phyloP scores from a whole-genome alignment of 2,113 vertebrate species.

The Xerus inauris region DNA sequence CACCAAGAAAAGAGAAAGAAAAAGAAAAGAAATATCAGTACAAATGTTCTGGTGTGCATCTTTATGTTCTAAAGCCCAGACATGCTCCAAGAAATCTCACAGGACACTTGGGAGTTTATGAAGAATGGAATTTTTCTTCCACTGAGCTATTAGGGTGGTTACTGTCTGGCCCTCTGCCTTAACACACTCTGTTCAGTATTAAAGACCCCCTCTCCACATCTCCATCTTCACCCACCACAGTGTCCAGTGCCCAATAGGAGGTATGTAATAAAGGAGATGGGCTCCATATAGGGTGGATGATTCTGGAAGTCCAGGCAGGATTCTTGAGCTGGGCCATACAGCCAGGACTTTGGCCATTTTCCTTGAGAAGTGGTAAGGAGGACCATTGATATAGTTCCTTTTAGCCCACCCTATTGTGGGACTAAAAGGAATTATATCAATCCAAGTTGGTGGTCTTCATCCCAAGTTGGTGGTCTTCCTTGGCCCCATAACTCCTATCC shows the following conservation, averaged over 20 bases:
- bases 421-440: no score
- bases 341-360: not conserved
- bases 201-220: not conserved
- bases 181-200: not conserved
- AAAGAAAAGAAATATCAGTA: not conserved
- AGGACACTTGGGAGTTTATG: fast-evolving
- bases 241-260: not conserved
- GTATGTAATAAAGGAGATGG: not conserved
- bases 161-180: not conserved
- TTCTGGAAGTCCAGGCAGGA: not conserved
- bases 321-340: not conserved
- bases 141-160: not conserved
- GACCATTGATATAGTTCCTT: not conserved
- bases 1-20: not conserved
- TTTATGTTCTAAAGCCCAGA: not conserved
- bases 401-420: no score
- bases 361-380: not conserved
- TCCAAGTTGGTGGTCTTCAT: not conserved
- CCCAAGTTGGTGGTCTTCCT: not conserved
- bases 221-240: not conserved
- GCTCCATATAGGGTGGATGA: fast-evolving
- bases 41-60: not conserved
- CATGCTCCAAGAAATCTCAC: not conserved
- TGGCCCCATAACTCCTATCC: not conserved
- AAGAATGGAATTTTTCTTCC: not conserved